phyloP scores from a whole-genome alignment of 2,113 vertebrate species.

The Podarcis cretensis region DNA sequence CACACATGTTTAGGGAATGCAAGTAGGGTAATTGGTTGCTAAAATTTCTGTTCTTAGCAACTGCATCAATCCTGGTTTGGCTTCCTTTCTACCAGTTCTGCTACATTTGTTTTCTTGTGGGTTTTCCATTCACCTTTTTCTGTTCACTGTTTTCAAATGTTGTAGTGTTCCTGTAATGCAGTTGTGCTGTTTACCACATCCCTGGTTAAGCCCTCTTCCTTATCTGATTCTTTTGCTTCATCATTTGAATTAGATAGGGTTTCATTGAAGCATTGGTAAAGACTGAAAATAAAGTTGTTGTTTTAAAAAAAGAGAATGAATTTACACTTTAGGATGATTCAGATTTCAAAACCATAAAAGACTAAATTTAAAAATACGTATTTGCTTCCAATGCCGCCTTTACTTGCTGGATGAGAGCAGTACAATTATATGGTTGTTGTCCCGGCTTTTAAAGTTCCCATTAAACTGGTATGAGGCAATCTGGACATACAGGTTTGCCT shows the following conservation, averaged over 20 bases:
- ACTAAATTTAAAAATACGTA: background rate
- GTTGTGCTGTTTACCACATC: background rate
- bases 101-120: background rate
- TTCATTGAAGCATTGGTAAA: background rate
- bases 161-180: background rate
- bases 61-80: background rate
- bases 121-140: conserved; percentile 21
- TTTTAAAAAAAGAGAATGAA: background rate
- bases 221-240: background rate
- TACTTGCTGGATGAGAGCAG: conserved; percentile 37
- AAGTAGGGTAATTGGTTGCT: too few relatives aligned
- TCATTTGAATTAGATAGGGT: conserved; percentile 5
- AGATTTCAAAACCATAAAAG: conserved; percentile 43
- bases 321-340: background rate
- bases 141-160: background rate
- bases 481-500: conserved; percentile 37
- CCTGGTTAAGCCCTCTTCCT: background rate
- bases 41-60: background rate
- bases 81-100: conserved; percentile 38
- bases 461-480: conserved; percentile 45
- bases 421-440: conserved; percentile 61
- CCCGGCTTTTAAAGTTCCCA: conserved; percentile 51
- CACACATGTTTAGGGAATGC: background rate
- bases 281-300: background rate
- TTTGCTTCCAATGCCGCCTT: conserved; percentile 60